Conservation (phyloP, 2,797 vertebrate species). For the Microchirus variegatus region DNA sequence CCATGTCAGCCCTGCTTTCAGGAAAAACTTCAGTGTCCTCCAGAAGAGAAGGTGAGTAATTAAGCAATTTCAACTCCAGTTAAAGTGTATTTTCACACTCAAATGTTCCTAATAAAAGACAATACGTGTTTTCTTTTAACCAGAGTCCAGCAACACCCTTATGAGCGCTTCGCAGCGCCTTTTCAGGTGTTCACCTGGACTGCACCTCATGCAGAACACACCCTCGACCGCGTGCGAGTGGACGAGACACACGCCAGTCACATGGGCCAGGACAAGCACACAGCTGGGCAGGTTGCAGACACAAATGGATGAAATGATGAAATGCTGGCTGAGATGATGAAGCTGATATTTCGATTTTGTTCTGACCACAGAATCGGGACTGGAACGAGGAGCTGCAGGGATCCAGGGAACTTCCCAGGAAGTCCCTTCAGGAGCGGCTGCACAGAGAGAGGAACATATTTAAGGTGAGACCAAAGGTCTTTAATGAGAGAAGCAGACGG, state of each 20-base stretch:
- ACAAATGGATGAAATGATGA: not conserved
- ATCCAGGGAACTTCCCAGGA: constrained; percentile 88
- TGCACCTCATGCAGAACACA: constrained; percentile 87
- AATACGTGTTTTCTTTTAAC: not conserved
- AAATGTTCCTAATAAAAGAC: not conserved
- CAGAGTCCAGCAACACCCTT: constrained; percentile 91
- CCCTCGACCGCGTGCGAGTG: constrained; percentile 89
- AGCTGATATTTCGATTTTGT: constrained; percentile 28
- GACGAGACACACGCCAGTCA: constrained; percentile 90
- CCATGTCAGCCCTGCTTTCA: constrained; percentile 95
- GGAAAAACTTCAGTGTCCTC: constrained; percentile 89
- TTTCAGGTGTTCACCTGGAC: constrained; percentile 96
- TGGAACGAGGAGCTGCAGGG: constrained; percentile 97
- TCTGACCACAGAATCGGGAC: constrained; percentile 86
- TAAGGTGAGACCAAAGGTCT: constrained; percentile 79
- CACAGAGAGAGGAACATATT: constrained; percentile 92
- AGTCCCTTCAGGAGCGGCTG: constrained; percentile 87
- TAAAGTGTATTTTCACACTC: not conserved
- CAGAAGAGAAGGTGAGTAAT: constrained; percentile 90
- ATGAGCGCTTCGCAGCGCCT: constrained; percentile 93
- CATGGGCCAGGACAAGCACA: constrained; percentile 91
- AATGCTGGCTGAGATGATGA: not conserved
- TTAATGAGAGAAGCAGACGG: no score
- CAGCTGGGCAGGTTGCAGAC: constrained; percentile 89
- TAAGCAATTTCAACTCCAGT: not conserved